Conservation (phyloP, 2,797 vertebrate species). For the Sebastes trivittatus region DNA sequence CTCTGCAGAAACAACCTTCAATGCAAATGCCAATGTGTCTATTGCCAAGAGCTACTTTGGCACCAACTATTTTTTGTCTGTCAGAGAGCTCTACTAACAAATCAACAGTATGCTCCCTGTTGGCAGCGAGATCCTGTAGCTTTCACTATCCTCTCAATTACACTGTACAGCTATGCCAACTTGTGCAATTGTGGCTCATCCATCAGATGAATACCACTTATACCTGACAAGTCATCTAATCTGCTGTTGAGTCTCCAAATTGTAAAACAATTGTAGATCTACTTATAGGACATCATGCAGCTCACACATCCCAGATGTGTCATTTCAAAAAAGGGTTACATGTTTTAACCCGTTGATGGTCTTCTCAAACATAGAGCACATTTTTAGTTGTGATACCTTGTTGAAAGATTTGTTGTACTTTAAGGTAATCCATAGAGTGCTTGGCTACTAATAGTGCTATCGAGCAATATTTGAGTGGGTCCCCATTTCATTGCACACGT, state of each 20-base stretch:
- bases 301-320: not conserved
- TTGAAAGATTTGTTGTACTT: too few species aligned
- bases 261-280: not conserved
- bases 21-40: conserved; percentile 43
- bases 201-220: conserved; percentile 2
- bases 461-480: too few species aligned
- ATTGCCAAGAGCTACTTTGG: conserved; percentile 42
- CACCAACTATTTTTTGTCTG: conserved; percentile 45
- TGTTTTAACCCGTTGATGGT: not conserved
- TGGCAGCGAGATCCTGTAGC: conserved; percentile 12
- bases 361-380: not conserved
- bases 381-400: not conserved
- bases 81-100: conserved; percentile 23
- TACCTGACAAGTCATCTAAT: not conserved
- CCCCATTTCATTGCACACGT: too few species aligned
- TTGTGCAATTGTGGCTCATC: not conserved
- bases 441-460: too few species aligned
- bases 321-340: not conserved
- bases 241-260: not conserved
- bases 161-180: not conserved
- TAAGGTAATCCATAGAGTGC: too few species aligned
- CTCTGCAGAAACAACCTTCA: conserved; percentile 40
- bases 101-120: conserved; percentile 19
- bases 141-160: conserved; percentile 5
- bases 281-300: not conserved